Evolutionary conservation across 2,113 vertebrate genomes (phyloP), one percentile per base, ranked within the genome.

Genomic region (Carettochelys insculpta): DNA sequence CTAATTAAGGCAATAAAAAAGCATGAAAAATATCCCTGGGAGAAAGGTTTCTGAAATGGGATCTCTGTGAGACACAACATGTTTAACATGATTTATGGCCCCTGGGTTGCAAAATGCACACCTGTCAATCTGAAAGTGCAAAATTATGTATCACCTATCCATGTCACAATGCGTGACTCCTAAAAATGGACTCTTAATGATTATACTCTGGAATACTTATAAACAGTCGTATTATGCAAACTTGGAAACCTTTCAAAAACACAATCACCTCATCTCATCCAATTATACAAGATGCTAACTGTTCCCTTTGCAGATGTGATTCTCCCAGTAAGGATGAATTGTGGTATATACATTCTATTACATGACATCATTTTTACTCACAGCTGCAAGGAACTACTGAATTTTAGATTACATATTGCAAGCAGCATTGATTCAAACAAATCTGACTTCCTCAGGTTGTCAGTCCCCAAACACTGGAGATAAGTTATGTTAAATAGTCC

Each of bases 321-420:
- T 94, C 94, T 76, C 38, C 90, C 80, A 71, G 85, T 95, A 93
- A 95, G 95, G 88, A 87, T 92, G 89, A 80, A 94, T 95, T 90
- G 65, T 89, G 83, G 90, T 90, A 87, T 86, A 90, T 93, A 92
- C 83, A 92, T 80, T 88, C 90, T 91, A 89, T 41, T 0, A 3
- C 34, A 96, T 96, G 95, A 96, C 92, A 87, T 97, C 95, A 97
- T 87, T 34, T 79, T 95, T 97, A 96, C 95, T 93, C 93, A 94
- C 96, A 96, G 94, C 94, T 95, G 96, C 85, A 95, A 84, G 90
- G 85, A 65, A 92, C 96, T 92, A 93, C 92, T 83, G 90, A 68
- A 92, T 86, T 92, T n/a, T 76, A 61, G 78, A 54, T 45, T 83
- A 89, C 14, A 85, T 77, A 71, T 87, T 94, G 38, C 56, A 89